Evolutionary conservation across 2,888 invertebrate species (phyloP), one percentile per base, ranked within the genome.

Genomic region (Stenoptilia bipunctidactyla): DNA sequence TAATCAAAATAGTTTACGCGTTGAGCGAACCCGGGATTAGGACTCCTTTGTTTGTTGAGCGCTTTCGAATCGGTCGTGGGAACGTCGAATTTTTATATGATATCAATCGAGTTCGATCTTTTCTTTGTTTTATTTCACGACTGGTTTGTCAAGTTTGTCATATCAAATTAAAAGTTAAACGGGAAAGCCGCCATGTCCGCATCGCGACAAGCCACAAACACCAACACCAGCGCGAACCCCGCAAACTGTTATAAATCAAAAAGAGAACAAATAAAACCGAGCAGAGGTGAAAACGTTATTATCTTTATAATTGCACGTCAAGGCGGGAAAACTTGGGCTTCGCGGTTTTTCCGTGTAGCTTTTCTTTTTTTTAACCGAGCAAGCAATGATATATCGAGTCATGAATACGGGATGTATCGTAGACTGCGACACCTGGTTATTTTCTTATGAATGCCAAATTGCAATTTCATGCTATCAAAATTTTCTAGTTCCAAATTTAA

Each of bases 271-370:
- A 79, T 80, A 82, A 80, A 77, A 80, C 66, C 66, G 69, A 58
- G 66, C 56, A 65, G 72, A 75, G 75, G 71, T 76, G 80, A 77
- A 77, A 80, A 75, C 72, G 75, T 82, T 83, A 82, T 83, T 83
- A 83, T 82, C 80, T 80, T 77, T 83, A 76, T 83, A 83, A 83
- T 83, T 83, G 83, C 77, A 82, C 76, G 82, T 83, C 83, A 82
- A 70, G 70, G 60, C 65, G 67, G 66, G 66, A 66, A 67, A 67
- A 61, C 61, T 59, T 55, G 56, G 54, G 53, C 55, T 55, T 46
- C 56, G 55, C 56, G 62, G 58, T 58, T 57, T 64, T 62, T 66
- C 59, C 55, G 56, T 62, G 55, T 52, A 53, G 56, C 57, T 56
- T 55, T 51, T 52, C 48, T 46, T 45, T 53, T 57, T 20, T 61